Base-by-base conservation (phyloP, 2,797 vertebrate species). In the Chaenodraco wilsoni region DNA sequence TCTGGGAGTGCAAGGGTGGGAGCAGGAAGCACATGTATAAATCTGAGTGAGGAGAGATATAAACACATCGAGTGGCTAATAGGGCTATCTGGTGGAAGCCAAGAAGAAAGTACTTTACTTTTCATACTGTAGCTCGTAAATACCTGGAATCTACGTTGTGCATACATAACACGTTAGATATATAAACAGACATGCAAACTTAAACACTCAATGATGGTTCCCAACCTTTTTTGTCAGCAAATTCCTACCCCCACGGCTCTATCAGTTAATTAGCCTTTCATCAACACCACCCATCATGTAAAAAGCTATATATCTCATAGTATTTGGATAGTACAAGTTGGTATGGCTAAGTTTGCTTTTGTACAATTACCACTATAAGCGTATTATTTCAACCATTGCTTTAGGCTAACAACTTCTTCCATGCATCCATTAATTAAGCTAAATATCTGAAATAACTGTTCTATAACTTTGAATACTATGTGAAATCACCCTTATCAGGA, bases 1-100 rank as follows among this genome's bases (percentile, higher is more conserved):
- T 72, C 59, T 84, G 88, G 84, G 89, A 89, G 81, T 84, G 72
- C 50, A 74, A 80, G 90, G 86, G 87, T 84, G 89, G 88, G 86
- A 85, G 84, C 91, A 91, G 89, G 92, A 93, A 92, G 87, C 85
- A 84, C 73, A 69, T 86, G 86, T 83, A 81, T 85, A 88, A 91
- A 91, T 87, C 81, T 72, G 76, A 89, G 74, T 40, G 67, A 81
- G 71, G 73, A 84, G 65, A 70, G 84, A 87, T 81, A 82, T 85
- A 91, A 92, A 90, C 84, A 92, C n/a, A 68, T 61, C 65, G 71
- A 87, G 76, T 79, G 58, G 84, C 77, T 87, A 84, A 84, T 65
- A 83, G 68, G 52, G 60, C 68, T 70, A 83, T 84, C 72, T 77
- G 65, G 65, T 72, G 49, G 44, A 65, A 67, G 64, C 66, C 81